Base-by-base conservation (phyloP, 2,113 vertebrate genomes). In the Arvicanthis niloticus region DNA sequence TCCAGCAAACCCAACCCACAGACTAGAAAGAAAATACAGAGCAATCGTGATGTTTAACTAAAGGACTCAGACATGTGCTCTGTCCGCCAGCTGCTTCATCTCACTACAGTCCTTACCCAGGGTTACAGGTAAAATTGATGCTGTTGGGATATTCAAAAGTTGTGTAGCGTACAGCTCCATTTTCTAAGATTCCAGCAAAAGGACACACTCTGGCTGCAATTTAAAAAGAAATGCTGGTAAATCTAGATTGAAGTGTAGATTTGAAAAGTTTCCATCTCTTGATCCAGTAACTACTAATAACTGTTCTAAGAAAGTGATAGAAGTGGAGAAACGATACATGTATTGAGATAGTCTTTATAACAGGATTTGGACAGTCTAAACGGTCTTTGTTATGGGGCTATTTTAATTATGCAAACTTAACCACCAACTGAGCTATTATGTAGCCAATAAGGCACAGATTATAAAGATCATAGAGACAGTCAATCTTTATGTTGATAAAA, bases 171-270 rank as follows among this genome's bases (percentile, higher is more conserved):
- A 98, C 62, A 5, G 97, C 97, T 97, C 99, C 99, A 19, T 99
- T 97, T 19, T 60, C 0, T 90, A 98, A 70, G 3, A 82, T 26
- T 91, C 95, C 98, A 91, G 99, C 99, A 86, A 95, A 93, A 2
- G 99, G 96, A 91, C 99, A 99, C 19, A 67, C 93, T 93, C 98
- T 99, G 96, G 98, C 99, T 99, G 98, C 88, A 93, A 72, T 93
- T 96, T 88, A 97, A 98, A 97, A 21, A 94, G 72, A 93, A 84
- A 88, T 73, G 26, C 0, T 42, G 29, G 2, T 86, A 78, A 65
- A 7, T 87, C 81, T 97, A 93, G 87, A 58, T 65, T 97, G 82
- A 84, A 90, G 42, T 53, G 40, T 82, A 91, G 58, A 73, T 12
- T 91, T 48, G 12, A 75, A 84, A 65, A 62, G 21, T 62, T 91